A percentile compares a stretch with the other conserved stretches of the same genome.
Conservation (phyloP, 2,113 vertebrate species). For the Jacana jacana region DNA sequence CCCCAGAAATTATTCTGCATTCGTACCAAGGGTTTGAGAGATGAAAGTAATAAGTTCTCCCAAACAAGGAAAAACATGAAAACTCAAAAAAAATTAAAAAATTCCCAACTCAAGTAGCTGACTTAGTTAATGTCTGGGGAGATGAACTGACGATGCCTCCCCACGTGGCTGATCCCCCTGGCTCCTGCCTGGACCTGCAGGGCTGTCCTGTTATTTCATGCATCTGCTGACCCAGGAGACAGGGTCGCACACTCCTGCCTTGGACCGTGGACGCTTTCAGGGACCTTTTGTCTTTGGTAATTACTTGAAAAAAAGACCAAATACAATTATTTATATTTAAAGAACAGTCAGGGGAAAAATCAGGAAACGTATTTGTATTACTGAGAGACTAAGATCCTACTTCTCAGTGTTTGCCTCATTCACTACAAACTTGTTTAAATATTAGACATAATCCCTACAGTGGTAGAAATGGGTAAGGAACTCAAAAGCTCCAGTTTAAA, state of each 20-base stretch:
- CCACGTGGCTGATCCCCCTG: neutral
- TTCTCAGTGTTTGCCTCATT: neutral
- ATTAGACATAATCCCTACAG: neutral
- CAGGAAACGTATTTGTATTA: neutral
- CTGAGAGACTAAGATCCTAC: neutral
- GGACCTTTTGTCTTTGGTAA: neutral
- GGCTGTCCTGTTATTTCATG: neutral
- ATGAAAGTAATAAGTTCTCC: neutral
- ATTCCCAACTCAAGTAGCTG: neutral
- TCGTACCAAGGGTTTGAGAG: neutral
- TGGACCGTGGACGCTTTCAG: neutral
- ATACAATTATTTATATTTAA: neutral
- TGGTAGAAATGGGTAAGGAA: neutral
- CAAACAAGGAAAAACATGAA: neutral
- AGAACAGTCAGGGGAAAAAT: neutral
- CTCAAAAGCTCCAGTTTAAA: neutral
- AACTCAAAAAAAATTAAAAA: neutral
- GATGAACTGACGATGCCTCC: neutral
- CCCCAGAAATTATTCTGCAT: neutral
- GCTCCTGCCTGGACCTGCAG: neutral
- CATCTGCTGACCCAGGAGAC: neutral
- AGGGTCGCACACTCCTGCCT: fast-evolving
- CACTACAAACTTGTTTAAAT: neutral
- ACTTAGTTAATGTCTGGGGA: neutral
- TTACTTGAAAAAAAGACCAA: neutral